phyloP scores from a whole-genome alignment of 2,888 invertebrate genomes.

The Drosophila atroscutellata region DNA sequence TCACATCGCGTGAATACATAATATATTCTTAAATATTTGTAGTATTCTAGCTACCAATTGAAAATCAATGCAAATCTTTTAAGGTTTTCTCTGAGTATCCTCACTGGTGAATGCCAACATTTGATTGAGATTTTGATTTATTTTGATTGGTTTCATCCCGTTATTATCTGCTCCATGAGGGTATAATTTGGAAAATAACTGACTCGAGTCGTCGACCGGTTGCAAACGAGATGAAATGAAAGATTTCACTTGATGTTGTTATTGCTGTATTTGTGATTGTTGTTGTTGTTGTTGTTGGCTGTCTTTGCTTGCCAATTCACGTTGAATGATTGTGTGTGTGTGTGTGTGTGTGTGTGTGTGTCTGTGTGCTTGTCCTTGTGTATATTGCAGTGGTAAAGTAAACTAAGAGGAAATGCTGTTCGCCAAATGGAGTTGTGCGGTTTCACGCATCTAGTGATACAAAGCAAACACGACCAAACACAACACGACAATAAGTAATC shows the following conservation, averaged over 20 bases:
- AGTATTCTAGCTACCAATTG: not conserved
- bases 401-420: conserved; percentile 44
- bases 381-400: conserved; percentile 46
- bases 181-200: conserved; percentile 28
- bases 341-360: conserved; percentile 15
- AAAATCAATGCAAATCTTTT: not conserved
- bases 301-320: conserved; percentile 14
- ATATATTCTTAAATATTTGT: not conserved
- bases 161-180: conserved; percentile 3
- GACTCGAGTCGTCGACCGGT: not conserved
- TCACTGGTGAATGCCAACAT: conserved; percentile 7
- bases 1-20: not conserved
- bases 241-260: conserved; percentile 12
- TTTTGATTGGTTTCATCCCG: conserved; percentile 1
- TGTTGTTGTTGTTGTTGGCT: conserved; percentile 12
- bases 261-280: not conserved
- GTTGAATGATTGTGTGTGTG: conserved; percentile 14
- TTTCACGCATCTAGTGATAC: conserved; percentile 48
- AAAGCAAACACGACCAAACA: conserved; percentile 51
- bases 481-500: conserved; percentile 38
- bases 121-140: conserved; percentile 8
- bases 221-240: conserved; percentile 4
- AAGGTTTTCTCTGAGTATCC: not conserved
- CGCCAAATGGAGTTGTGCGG: conserved; percentile 51
- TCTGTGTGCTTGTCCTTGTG: not conserved